Evolutionary conservation across 2,888 invertebrate genomes (phyloP), one percentile per base, ranked within the genome.

Genomic region (Meliscaeva auricollis): DNA sequence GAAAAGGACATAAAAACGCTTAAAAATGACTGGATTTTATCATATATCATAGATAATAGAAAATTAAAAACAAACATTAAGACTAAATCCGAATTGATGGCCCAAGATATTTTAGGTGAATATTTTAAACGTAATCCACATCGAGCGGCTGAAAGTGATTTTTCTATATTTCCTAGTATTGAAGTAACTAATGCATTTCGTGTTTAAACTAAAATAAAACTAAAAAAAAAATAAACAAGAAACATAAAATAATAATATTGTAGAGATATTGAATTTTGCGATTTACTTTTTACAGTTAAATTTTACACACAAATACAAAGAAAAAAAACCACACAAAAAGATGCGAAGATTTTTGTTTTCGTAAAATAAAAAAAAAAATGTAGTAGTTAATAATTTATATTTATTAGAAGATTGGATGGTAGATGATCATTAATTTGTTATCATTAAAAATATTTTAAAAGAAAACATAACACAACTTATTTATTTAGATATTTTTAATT

Each of bases 71-170:
- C 44, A 26, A 58, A 64, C 26, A 52, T 76, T 8, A 69, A 62
- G 69, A 70, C 5, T 17, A 84, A 84, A 78, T 54, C 80, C 7
- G 70, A 73, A 54, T 54, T 87, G 6, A 73, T 92, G 7, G 88
- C 91, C 62, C 87, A 89, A 87, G 89, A 91, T 89, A 89, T 92
- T 82, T 87, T 91, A 74, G 88, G 89, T 58, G 89, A 91, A 88
- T 92, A 92, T 88, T 90, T 91, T 78, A 88, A 88, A 50, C 88
- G 89, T 30, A 91, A 92, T 88, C 92, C 92, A 2, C 89, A 92
- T 88, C 90, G 92, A 20, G 89, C 90, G 22, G 88, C 89, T 11
- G 83, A 88, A 38, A 90, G 90, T n/a, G 90, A 91, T 78, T 92
- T 92, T 84, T 89, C 90, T 20, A 88, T 89, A 54, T 92, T 92